Conservation (phyloP, 1,140 invertebrate species). For the Drosophila baimaii region DNA sequence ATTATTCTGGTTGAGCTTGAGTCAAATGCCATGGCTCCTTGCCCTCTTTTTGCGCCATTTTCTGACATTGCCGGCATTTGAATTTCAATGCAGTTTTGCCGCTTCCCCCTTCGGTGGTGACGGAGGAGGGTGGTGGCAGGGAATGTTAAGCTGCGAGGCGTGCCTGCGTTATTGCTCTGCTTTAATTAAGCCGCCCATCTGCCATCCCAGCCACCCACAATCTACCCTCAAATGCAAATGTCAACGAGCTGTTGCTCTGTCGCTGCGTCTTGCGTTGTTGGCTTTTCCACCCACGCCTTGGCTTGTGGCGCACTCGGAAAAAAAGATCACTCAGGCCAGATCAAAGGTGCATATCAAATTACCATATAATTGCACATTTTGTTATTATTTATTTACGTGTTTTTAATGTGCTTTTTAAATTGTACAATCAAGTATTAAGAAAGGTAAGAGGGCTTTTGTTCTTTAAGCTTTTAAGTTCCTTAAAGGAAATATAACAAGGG, state of each 20-base stretch:
- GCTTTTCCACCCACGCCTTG: conserved; percentile 39
- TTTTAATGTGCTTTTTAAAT: neutral
- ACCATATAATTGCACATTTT: conserved; percentile 46
- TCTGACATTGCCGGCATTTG: conserved; percentile 74
- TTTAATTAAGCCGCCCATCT: conserved; percentile 65
- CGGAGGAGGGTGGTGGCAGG: neutral
- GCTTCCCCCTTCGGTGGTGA: conserved; percentile 37
- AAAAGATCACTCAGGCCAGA: conserved; percentile 17
- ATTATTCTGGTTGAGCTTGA: conserved; percentile 13
- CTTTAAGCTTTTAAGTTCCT: too few species aligned
- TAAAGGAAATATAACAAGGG: neutral
- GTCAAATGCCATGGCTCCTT: conserved; percentile 16
- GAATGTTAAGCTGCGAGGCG: conserved; percentile 61
- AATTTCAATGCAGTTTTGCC: conserved; percentile 67
- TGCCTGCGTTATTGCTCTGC: conserved; percentile 65
- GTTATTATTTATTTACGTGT: conserved; percentile 2
- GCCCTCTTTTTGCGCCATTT: conserved; percentile 18
- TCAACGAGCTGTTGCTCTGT: conserved; percentile 47
- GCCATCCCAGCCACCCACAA: conserved; percentile 4
- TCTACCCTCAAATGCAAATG: conserved; percentile 61
- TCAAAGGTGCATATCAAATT: conserved; percentile 14
- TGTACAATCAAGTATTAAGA: neutral
- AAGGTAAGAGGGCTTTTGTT: neutral
- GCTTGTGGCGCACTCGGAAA: conserved; percentile 66
- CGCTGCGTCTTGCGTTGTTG: neutral